A percentile compares a stretch with the other conserved stretches of the same genome.
These are phyloP conservation scores for Hecatera dysodea DNA, from an alignment of 2,888 invertebrate genomes.

Conservation along the genomic window DNA sequence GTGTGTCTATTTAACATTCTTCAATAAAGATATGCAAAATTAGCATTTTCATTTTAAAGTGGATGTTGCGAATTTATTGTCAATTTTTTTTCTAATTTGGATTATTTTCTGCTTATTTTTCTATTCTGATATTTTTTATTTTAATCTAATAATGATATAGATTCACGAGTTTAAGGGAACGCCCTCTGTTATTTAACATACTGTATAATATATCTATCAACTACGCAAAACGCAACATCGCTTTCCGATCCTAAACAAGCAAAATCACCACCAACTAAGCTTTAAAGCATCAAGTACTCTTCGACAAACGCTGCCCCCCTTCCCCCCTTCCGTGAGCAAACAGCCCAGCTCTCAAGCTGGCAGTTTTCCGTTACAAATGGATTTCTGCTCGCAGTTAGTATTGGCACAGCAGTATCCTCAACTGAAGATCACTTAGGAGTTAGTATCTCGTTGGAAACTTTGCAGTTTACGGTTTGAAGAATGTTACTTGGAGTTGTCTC, in stretches of 20 bases:
- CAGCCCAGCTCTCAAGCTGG: conserved; percentile 19
- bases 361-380: conserved; percentile 59
- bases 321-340: conserved; percentile 31
- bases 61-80: no score
- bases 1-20: no score
- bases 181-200: no score
- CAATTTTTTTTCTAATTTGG: no score
- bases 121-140: no score
- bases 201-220: no score
- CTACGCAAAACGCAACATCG: background rate
- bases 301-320: conserved; percentile 8
- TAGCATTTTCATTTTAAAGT: no score
- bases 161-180: no score
- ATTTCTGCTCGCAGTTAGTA: conserved; percentile 40
- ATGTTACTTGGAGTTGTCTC: conserved; percentile 3
- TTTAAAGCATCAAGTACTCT: conserved; percentile 26
- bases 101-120: no score
- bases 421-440: conserved; percentile 44
- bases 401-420: conserved; percentile 42
- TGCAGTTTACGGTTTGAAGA: conserved; percentile 10
- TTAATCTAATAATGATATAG: no score
- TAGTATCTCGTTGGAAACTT: conserved; percentile 36
- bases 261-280: conserved; percentile 30
- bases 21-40: no score
- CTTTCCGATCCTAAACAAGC: background rate